Evolutionary conservation across 2,797 vertebrate species (phyloP), one percentile per base, ranked within the genome.

Genomic region (Neosilurus mollespiculum): DNA sequence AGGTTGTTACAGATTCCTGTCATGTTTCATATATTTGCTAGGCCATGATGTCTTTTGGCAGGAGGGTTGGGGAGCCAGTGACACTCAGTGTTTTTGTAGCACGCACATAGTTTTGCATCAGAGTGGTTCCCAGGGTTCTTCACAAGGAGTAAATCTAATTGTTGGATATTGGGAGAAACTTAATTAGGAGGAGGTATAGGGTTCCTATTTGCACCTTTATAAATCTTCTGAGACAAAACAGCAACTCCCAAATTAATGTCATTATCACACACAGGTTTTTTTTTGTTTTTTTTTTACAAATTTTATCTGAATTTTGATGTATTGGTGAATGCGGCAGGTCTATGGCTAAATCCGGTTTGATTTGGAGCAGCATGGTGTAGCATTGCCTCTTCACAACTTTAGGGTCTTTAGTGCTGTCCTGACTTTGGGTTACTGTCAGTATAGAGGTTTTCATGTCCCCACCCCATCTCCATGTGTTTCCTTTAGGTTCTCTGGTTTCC

Each of bases 11-110:
- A 89, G 90, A 94, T 94, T 94, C 94, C 90, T 90, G 67, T 87
- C 87, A 88, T 93, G 93, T 94, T 93, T 93, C 83, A 88, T 90
- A 90, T 91, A 88, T 93, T 89, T 89, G 86, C 72, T 71, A 83
- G 78, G 89, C 82, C 81, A 85, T 85, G 86, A 81, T 84, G 80
- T 86, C 87, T 83, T 84, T 66, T 80, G 62, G 64, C 11, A 15
- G 22, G 16, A 77, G 30, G 20, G 20, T 43, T 77, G 34, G 22
- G 2, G 56, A 77, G 75, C 12, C 58, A 49, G 58, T 62, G 75
- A 77, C 73, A 56, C 73, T 30, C 51, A 67, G 34, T 12, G 51
- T 49, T 37, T 18, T 34, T 78, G 24, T 64, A 34, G 73, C 37
- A 43, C 11, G 37, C 26, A 15, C 49, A 54, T 11, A 24, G 1